Base-by-base conservation (phyloP, 2,888 invertebrate species). In the Pristionchus japonicus region DNA sequence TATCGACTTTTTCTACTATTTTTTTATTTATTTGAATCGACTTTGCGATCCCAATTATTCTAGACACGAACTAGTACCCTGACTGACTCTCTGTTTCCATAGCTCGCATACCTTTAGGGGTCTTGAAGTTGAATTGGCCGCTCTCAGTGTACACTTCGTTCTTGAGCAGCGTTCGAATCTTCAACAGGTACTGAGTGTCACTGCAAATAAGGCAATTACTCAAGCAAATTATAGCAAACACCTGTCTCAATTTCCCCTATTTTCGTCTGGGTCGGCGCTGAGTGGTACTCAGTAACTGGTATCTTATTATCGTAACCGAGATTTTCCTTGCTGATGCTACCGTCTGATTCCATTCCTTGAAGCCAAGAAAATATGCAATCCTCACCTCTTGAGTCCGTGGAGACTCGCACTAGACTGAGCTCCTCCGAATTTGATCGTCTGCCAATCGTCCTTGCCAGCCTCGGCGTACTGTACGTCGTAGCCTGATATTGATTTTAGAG, bases 391-490 rank as follows among this genome's bases (percentile, higher is more conserved):
- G 89, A 94, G 90, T 87, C 92, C 90, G 83, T 92, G 88, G 49
- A 94, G 85, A 11, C 90, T 90, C 3, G 93, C 93, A 13, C 90
- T 90, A 1, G 94, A 91, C 15, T 90, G 90, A 34, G 91, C 88
- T 37, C 94, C 94, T 15, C 90, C 90, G 89, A 94, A 93, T 88
- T 90, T 90, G 57, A 93, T 89, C 67, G 90, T 90, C 86, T 92
- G 89, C 92, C 93, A 94, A 64, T 90, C 88, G n/a, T 90, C 89
- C 37, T 43, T 88, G 27, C 90, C 91, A 67, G 89, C 89, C 74
- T 91, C 91, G 9, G 92, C 85, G 88, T 93, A 94, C 88, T 93
- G 90, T 61, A 94, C 92, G 67, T 94, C 91, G 87, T 94, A 94
- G 15, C 90, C 93, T 94, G 74, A 52, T n/a, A n/a, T n/a, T n/a